Evolutionary conservation across 2,888 invertebrate genomes (phyloP).

Genomic region (Dryobota labecula): DNA sequence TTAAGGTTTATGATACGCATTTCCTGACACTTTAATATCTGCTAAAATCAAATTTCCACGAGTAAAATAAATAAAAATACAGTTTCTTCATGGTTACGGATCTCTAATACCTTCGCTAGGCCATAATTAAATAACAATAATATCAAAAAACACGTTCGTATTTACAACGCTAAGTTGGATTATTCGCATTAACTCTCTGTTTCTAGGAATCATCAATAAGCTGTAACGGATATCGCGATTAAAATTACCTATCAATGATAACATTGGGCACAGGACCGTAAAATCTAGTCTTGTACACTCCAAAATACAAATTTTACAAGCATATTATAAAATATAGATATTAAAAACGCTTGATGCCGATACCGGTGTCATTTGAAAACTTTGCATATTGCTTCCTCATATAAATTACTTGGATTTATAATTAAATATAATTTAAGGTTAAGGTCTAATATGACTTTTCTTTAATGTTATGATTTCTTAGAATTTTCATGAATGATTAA

Average conservation of each 20-base stretch:
- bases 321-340: conserved; percentile 51
- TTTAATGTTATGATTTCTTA: conserved; percentile 14
- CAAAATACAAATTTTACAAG: conserved; percentile 54
- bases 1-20: neutral
- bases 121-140: conserved; percentile 55
- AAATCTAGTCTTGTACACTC: conserved; percentile 46
- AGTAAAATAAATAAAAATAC: neutral
- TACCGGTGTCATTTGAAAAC: conserved; percentile 32
- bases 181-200: conserved; percentile 63
- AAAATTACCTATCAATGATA: conserved; percentile 64
- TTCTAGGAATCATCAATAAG: conserved; percentile 65
- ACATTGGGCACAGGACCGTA: conserved; percentile 54
- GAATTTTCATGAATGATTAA: conserved; percentile 7
- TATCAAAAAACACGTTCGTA: conserved; percentile 52
- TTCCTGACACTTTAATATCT: neutral
- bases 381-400: conserved; percentile 9
- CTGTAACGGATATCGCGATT: conserved; percentile 67
- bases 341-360: conserved; percentile 21
- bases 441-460: conserved; percentile 21
- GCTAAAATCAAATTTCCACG: too few species aligned
- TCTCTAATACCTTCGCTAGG: conserved; percentile 57
- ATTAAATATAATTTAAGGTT: conserved; percentile 29
- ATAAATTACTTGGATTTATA: conserved; percentile 29
- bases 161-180: conserved; percentile 64
- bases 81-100: conserved; percentile 38